phyloP scores from a whole-genome alignment of 2,113 vertebrate species.

The Paedocypris sp. region DNA sequence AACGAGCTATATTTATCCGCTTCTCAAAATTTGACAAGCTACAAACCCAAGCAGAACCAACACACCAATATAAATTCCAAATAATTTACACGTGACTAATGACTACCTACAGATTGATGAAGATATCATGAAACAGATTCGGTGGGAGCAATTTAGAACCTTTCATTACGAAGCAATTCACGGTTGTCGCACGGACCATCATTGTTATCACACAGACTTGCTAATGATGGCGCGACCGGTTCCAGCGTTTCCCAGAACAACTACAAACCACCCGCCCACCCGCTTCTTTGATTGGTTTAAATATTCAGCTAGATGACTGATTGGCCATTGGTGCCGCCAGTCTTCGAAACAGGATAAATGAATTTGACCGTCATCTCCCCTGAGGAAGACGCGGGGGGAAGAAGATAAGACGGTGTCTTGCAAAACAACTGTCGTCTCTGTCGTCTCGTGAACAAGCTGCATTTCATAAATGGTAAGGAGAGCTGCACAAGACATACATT shows the following conservation, averaged over 20 bases:
- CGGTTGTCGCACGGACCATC: background rate
- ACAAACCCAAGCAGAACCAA: too few species aligned
- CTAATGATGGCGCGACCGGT: background rate
- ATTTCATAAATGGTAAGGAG: slow-evolving; percentile 9
- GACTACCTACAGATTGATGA: background rate
- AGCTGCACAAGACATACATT: background rate
- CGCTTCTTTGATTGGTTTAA: background rate
- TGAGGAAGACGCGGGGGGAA: background rate
- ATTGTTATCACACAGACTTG: slow-evolving; percentile 3
- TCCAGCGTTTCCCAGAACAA: slow-evolving; percentile 25
- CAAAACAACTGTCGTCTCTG: background rate
- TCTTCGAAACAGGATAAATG: background rate
- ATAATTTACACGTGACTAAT: too few species aligned
- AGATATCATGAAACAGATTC: background rate
- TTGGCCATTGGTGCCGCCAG: slow-evolving; percentile 7
- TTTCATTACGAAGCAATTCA: background rate
- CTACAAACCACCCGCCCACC: background rate
- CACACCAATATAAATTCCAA: too few species aligned
- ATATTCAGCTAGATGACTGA: background rate
- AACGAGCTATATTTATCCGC: too few species aligned
- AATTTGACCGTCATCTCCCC: slow-evolving; percentile 1
- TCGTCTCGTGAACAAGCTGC: background rate
- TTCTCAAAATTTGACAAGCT: too few species aligned
- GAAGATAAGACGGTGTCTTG: background rate
- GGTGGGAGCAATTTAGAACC: background rate